A percentile compares a stretch with the other conserved stretches of the same genome.
Conservation (phyloP, 1,140 invertebrate genomes). For the Drosophila jambulina region DNA sequence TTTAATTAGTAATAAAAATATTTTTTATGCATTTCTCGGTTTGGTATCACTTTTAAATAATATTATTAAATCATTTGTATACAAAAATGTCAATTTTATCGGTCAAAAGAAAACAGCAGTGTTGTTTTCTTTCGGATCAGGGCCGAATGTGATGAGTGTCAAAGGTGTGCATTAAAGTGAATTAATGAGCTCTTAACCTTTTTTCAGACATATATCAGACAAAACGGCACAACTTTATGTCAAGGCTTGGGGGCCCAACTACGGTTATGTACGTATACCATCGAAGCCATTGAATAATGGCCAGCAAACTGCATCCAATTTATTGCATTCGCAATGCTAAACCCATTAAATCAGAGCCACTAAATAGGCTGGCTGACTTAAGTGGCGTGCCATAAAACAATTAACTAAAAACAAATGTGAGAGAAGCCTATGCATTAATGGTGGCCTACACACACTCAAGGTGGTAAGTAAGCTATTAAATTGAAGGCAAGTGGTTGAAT, state of each 20-base stretch:
- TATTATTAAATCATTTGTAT: no score
- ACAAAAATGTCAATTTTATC: background rate
- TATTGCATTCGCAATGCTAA: constrained; percentile 62
- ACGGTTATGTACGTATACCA: constrained; percentile 3
- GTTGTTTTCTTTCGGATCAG: constrained; percentile 1
- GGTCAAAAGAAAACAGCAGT: background rate
- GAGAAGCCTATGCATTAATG: constrained; percentile 61
- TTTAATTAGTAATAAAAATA: background rate
- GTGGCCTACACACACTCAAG: constrained; percentile 44
- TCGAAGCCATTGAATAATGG: constrained; percentile 31
- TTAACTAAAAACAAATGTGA: constrained; percentile 62
- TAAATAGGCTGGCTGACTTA: constrained; percentile 33
- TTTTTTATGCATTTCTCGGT: background rate
- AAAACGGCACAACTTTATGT: constrained; percentile 35
- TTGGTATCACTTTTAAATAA: background rate
- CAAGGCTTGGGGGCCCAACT: constrained; percentile 39
- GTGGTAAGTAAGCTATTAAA: constrained; percentile 37
- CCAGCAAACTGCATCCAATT: constrained; percentile 33
- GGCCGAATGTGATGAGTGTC: constrained; percentile 35
- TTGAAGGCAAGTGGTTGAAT: constrained; percentile 26
- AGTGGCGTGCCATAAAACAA: constrained; percentile 72
- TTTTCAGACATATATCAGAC: constrained; percentile 25
- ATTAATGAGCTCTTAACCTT: constrained; percentile 57
- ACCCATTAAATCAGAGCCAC: constrained; percentile 62
- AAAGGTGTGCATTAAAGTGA: constrained; percentile 44